phyloP scores from a whole-genome alignment of 37 sponge, comb jelly and placozoan genomes.

The Beroe forskalii region DNA sequence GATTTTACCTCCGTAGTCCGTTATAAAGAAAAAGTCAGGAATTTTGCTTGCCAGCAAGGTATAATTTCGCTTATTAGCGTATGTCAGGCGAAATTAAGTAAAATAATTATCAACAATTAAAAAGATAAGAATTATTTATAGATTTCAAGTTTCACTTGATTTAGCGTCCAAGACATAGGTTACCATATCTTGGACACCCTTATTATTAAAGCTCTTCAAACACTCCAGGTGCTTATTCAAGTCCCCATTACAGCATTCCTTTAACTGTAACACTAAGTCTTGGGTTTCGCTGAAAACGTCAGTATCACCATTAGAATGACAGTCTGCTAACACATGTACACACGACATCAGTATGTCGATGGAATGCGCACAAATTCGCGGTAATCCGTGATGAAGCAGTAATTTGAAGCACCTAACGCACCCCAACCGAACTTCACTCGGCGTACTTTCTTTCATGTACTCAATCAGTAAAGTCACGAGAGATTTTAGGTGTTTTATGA shows the following conservation, averaged over 20 bases:
- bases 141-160: neutral
- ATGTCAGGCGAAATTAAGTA: no score
- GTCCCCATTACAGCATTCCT: neutral
- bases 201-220: slow-evolving; percentile 27
- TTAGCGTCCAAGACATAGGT: slow-evolving; percentile 10
- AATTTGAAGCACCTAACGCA: slow-evolving; percentile 25
- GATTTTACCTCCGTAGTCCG: no score
- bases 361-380: slow-evolving; percentile 22
- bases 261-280: neutral
- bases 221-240: slow-evolving; percentile 43
- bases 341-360: slow-evolving; percentile 52
- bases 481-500: slow-evolving; percentile 52
- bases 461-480: slow-evolving; percentile 22
- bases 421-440: neutral
- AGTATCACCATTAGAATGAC: neutral
- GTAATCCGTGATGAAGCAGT: slow-evolving; percentile 12
- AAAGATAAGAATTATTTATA: no score
- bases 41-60: no score
- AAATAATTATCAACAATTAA: no score
- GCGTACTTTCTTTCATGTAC: slow-evolving; percentile 27
- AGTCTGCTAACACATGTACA: slow-evolving; percentile 9
- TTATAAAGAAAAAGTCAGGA: no score
- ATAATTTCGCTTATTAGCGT: no score
- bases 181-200: slow-evolving; percentile 9
- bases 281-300: neutral